Evolutionary conservation across 2,888 invertebrate genomes (phyloP).

Genomic region (Deroplatys truncata): DNA sequence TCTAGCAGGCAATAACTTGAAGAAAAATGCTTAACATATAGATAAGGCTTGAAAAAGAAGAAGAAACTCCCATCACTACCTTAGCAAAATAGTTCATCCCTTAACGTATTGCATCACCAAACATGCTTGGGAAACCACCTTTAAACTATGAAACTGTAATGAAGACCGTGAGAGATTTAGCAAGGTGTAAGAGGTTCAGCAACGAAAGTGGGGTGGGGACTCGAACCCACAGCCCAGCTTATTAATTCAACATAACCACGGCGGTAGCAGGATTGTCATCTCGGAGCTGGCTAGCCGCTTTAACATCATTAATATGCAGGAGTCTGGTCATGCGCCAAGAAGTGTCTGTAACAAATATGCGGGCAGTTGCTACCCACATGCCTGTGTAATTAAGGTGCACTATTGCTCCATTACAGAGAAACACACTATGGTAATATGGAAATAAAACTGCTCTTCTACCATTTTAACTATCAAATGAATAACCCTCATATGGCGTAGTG

Average conservation of each 20-base stretch:
- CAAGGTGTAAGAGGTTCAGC: no score
- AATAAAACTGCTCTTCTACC: no score
- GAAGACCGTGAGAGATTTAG: not conserved
- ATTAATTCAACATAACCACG: not conserved
- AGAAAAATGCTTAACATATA: no score
- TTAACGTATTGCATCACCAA: no score
- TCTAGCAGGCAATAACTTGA: no score
- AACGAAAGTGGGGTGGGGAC: not conserved
- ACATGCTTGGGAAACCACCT: not conserved
- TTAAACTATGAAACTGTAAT: not conserved
- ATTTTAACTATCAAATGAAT: no score
- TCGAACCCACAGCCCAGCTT: not conserved
- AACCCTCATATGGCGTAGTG: no score
- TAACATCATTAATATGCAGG: not conserved
- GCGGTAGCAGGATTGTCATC: not conserved
- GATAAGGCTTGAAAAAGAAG: no score
- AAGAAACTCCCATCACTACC: no score
- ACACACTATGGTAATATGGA: no score
- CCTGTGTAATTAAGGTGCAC: not conserved
- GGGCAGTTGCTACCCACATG: not conserved
- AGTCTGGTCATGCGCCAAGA: not conserved
- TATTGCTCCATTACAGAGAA: not conserved
- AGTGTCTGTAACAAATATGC: not conserved
- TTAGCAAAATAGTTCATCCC: no score
- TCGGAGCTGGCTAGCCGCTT: not conserved